phyloP scores from a whole-genome alignment of 2,888 invertebrate genomes.

The Hyppa rectilinea region DNA sequence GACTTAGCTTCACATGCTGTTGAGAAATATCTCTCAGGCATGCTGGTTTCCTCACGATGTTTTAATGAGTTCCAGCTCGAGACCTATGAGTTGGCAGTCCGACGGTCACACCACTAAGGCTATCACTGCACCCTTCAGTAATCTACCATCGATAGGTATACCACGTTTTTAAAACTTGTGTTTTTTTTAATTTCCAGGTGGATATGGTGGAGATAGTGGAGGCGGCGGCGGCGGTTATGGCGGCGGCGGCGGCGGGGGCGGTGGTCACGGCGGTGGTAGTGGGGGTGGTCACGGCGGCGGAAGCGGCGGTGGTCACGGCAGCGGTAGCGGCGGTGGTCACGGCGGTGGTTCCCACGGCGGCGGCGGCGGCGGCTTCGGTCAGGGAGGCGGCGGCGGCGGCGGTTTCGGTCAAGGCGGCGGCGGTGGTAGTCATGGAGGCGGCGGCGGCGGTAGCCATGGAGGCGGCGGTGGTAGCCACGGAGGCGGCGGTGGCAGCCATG shows the following conservation, averaged over 20 bases:
- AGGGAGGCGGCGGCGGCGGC: not conserved
- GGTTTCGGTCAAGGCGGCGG: not conserved
- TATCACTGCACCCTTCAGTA: too few species aligned
- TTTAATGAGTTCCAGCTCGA: too few species aligned
- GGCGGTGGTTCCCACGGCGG: conserved; percentile 67
- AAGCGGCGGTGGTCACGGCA: conserved; percentile 52
- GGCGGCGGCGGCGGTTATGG: conserved; percentile 56
- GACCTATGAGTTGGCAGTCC: too few species aligned
- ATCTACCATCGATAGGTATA: too few species aligned
- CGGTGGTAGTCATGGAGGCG: not conserved
- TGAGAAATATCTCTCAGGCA: too few species aligned
- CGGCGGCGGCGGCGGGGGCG: conserved; percentile 57
- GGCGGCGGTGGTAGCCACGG: too few species aligned
- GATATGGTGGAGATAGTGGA: conserved; percentile 46
- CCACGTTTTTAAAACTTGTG: not conserved
- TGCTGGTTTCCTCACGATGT: too few species aligned
- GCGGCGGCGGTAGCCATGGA: not conserved
- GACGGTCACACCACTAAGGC: too few species aligned
- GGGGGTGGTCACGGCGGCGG: conserved; percentile 55
- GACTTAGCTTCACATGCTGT: too few species aligned
- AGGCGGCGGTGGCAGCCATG: too few species aligned
- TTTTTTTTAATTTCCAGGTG: conserved; percentile 54
- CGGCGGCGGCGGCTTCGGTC: not conserved
- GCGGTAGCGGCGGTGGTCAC: conserved; percentile 1
- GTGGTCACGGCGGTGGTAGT: conserved; percentile 31